Base-by-base conservation (phyloP, 2,797 vertebrate genomes). In the Melanotaenia parkinsoni region DNA sequence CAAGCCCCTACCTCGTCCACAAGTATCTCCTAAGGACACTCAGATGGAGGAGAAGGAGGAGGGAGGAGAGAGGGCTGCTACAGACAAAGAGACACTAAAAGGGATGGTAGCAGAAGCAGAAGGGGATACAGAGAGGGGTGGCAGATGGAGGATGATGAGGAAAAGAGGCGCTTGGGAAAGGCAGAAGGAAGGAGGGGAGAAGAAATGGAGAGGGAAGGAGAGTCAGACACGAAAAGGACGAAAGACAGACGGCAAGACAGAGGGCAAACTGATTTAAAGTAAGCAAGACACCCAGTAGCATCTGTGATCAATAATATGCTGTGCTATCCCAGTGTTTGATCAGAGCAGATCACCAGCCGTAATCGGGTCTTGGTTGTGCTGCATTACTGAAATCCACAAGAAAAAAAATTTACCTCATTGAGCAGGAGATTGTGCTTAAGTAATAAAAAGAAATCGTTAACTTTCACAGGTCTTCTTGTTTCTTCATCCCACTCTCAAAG, bases 71-170 rank as follows among this genome's bases (percentile, higher is more conserved):
- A 79, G 77, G 61, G 60, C 68, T 45, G 69, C 54, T 50, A 18
- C 60, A 65, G 87, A 86, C 76, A 80, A 76, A 82, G 84, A 82
- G 80, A 58, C 65, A 54, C 79, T 78, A 59, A 53, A 79, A 85
- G 69, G 59, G 64, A 82, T 67, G 59, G 69, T 43, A 70, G 81
- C 43, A 72, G 77, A 86, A 83, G 67, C 83, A 82, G 80, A 86
- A 64, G 81, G 86, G 76, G 86, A 85, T 70, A 70, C 24, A 18
- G 82, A 66, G 78, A 80, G 63, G 62, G 84, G 77, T 70, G 87
- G 90, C 90, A 94, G 93, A 93, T 93, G 91, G 93, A 92, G 80
- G 90, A 75, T 81, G 91, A 92, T 81, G 87, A 91, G 89, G 89
- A 89, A 91, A 88, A 70, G 86, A 80, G 84, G 79, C 81, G 68